Evolutionary conservation across 2,113 vertebrate species (phyloP).

Genomic region (Gymnorhina tibicen): DNA sequence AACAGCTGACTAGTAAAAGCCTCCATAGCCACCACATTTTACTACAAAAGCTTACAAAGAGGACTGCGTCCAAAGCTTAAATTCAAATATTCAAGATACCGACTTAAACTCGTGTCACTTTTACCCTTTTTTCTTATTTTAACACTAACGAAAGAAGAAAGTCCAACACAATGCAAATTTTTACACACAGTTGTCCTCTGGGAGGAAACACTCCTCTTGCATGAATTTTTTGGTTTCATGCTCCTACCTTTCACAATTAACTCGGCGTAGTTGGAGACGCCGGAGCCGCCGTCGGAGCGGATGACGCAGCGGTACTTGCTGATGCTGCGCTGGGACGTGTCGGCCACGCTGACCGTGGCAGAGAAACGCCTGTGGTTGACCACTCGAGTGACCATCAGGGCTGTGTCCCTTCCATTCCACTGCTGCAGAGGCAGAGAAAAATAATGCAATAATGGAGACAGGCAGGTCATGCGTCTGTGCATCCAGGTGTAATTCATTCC

Average conservation of each 20-base stretch:
- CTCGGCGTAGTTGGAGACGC: slow-evolving; percentile 95
- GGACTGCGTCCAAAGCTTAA: neutral
- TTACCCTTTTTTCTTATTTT: neutral
- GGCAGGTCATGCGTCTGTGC: rapidly evolving
- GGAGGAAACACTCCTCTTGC: neutral
- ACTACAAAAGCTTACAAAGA: neutral
- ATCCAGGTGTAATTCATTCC: rapidly evolving
- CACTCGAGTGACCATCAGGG: slow-evolving; percentile 92
- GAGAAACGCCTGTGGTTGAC: slow-evolving; percentile 96
- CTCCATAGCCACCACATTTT: neutral
- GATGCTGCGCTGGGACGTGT: slow-evolving; percentile 89
- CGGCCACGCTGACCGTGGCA: slow-evolving; percentile 88
- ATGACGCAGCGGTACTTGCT: slow-evolving; percentile 95
- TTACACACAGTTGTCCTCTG: rapidly evolving
- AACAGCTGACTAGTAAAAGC: neutral
- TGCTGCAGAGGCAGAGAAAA: slow-evolving; percentile 74
- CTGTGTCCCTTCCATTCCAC: slow-evolving; percentile 93
- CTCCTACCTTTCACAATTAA: slow-evolving; percentile 93
- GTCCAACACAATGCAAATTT: neutral
- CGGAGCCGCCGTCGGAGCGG: slow-evolving; percentile 90
- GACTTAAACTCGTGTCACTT: rapidly evolving
- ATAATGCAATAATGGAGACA: rapidly evolving
- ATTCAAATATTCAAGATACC: neutral
- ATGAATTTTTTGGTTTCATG: neutral
- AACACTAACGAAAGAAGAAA: neutral